Percentiles rank a stretch among this genome's conserved stretches.
Evolutionary conservation across 2,888 invertebrate genomes (phyloP).

Genomic region (Rotaria magnacalcarata): DNA sequence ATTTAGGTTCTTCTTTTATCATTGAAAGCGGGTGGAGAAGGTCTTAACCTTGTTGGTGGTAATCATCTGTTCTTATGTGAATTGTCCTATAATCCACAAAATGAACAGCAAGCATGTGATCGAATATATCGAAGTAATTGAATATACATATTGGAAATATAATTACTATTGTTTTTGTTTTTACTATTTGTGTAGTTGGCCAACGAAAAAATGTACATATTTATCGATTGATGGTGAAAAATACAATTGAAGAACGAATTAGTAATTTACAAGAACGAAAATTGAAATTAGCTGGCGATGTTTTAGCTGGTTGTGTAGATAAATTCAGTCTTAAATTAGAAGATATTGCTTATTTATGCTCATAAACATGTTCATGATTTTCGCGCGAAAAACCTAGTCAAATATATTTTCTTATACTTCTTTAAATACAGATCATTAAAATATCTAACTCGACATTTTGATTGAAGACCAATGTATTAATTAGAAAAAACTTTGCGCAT

Average conservation of each 20-base stretch:
- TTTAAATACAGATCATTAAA: no score
- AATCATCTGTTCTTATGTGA: constrained; percentile 84
- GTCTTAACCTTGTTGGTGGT: constrained; percentile 83
- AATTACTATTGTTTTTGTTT: no score
- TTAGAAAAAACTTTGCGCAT: no score
- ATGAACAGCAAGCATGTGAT: constrained; percentile 89
- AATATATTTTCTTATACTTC: no score
- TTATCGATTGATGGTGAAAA: constrained; percentile 76
- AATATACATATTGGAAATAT: neutral
- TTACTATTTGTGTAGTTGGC: constrained; percentile 64
- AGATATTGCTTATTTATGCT: constrained; percentile 9
- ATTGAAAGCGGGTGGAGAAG: constrained; percentile 86
- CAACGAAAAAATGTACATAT: constrained; percentile 76
- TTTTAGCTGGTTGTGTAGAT: constrained; percentile 16
- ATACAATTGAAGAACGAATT: constrained; percentile 83
- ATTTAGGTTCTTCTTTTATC: constrained; percentile 70
- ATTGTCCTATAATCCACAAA: constrained; percentile 92
- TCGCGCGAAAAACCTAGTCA: no score
- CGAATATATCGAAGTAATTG: constrained; percentile 69
- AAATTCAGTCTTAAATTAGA: neutral
- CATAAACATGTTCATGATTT: neutral
- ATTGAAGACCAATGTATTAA: no score
- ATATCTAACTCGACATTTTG: no score
- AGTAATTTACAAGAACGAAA: constrained; percentile 75
- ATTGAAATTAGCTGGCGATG: constrained; percentile 66